Conservation (phyloP, 2,888 invertebrate species). For the Tridacna gigas region DNA sequence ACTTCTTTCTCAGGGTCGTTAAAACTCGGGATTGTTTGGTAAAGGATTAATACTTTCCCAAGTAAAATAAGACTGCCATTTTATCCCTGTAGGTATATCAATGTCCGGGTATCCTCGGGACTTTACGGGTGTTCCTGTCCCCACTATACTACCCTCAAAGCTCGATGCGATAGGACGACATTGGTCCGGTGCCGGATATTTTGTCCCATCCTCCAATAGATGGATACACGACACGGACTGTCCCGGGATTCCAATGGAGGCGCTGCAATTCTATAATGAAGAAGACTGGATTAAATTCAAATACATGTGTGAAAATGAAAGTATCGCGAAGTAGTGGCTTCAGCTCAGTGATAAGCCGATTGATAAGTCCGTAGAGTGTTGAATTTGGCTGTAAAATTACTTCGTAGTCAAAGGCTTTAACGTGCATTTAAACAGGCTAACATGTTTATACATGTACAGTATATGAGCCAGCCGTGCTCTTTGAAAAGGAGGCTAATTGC, state of each 20-base stretch:
- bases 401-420: too few species aligned
- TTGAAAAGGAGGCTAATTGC: too few species aligned
- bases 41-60: too few species aligned
- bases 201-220: conserved; percentile 72
- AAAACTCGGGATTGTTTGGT: too few species aligned
- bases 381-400: too few species aligned
- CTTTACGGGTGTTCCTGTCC: conserved; percentile 74
- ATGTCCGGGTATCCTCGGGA: conserved; percentile 73
- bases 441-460: too few species aligned
- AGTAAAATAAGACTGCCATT: not conserved
- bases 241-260: conserved; percentile 75
- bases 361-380: too few species aligned
- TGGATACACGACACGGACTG: conserved; percentile 79
- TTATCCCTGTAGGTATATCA: conserved; percentile 70
- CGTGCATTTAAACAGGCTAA: too few species aligned
- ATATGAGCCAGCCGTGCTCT: too few species aligned
- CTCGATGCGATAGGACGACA: conserved; percentile 70
- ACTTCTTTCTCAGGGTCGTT: too few species aligned
- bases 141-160: conserved; percentile 74
- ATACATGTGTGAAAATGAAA: conserved; percentile 70
- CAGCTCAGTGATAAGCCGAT: not conserved
- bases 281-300: conserved; percentile 82
- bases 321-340: not conserved
- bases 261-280: conserved; percentile 79
- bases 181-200: conserved; percentile 78